Conservation (phyloP, 2,888 invertebrate species). For the Ennomos quercinarius region DNA sequence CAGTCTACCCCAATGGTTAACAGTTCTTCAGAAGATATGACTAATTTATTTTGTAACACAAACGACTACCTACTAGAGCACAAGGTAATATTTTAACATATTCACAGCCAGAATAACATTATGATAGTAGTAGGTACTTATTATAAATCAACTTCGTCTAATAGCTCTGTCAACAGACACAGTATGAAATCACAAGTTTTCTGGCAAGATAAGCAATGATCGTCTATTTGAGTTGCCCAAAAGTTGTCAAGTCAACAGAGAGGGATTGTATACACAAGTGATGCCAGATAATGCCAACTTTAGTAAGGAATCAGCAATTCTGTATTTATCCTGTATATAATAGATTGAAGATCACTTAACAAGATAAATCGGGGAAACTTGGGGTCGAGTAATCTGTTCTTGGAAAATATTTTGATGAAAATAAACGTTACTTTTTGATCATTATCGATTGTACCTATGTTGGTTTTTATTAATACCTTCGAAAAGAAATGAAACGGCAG, state of each 20-base stretch:
- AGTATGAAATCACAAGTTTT: slow-evolving; percentile 7
- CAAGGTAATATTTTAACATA: too few relatives aligned
- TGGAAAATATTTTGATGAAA: not conserved
- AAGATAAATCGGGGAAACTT: not conserved
- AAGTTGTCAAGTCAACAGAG: slow-evolving; percentile 18
- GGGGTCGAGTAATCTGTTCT: too few relatives aligned
- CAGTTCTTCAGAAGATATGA: too few relatives aligned
- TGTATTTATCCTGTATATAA: slow-evolving; percentile 17
- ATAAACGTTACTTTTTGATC: too few relatives aligned
- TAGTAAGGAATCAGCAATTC: slow-evolving; percentile 9
- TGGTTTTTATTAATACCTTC: too few relatives aligned
- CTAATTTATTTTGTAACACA: too few relatives aligned
- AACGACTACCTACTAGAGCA: too few relatives aligned
- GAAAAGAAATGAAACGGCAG: slow-evolving; percentile 30
- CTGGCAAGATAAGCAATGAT: slow-evolving; percentile 15
- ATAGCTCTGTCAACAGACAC: not conserved
- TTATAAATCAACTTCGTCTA: too few relatives aligned
- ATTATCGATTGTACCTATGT: too few relatives aligned
- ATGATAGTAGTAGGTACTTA: too few relatives aligned
- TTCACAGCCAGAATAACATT: too few relatives aligned
- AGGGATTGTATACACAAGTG: slow-evolving; percentile 8
- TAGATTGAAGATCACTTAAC: slow-evolving; percentile 3
- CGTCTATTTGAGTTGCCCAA: slow-evolving; percentile 9
- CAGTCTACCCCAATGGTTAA: too few relatives aligned
- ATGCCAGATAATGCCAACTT: slow-evolving; percentile 14